Percentiles rank a stretch among this genome's conserved stretches.
phyloP scores from a whole-genome alignment of 2,888 invertebrate genomes.

The Axea sp. region DNA sequence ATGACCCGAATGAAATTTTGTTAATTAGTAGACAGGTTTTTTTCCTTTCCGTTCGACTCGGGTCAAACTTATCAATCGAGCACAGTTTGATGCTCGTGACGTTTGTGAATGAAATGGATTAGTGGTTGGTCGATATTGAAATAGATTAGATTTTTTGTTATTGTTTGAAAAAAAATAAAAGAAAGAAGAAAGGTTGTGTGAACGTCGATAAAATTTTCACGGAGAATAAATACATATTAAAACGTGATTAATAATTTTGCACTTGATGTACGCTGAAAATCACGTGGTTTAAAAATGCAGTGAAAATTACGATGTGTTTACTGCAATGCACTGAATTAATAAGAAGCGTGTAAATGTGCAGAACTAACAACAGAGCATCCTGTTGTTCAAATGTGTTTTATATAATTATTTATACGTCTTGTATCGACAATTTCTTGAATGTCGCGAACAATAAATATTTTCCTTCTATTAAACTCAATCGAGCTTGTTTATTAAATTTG shows the following conservation, averaged over 20 bases:
- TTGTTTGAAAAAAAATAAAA: too few relatives aligned
- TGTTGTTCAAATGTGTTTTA: slow-evolving; percentile 37
- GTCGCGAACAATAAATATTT: too few relatives aligned
- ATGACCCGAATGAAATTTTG: too few relatives aligned
- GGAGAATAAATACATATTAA: slow-evolving; percentile 19
- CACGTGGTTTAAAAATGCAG: slow-evolving; percentile 34
- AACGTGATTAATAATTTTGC: slow-evolving; percentile 33
- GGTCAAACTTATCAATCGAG: too few relatives aligned
- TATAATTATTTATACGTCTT: slow-evolving; percentile 20
- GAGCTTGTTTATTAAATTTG: too few relatives aligned
- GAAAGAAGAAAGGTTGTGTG: too few relatives aligned
- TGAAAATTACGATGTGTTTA: slow-evolving; percentile 46
- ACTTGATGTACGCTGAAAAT: slow-evolving; percentile 14
- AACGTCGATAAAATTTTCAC: slow-evolving; percentile 16
- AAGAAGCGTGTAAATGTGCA: slow-evolving; percentile 50
- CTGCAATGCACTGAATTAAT: slow-evolving; percentile 43
- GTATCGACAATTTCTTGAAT: slow-evolving; percentile 7
- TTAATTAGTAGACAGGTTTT: too few relatives aligned
- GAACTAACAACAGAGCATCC: slow-evolving; percentile 52
- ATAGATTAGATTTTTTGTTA: too few relatives aligned
- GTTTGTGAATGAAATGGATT: too few relatives aligned
- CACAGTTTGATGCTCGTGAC: too few relatives aligned
- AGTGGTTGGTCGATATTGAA: too few relatives aligned
- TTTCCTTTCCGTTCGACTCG: too few relatives aligned
- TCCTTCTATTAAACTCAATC: background rate